Percentiles rank a stretch among this genome's conserved stretches.
phyloP scores from a whole-genome alignment of 1,140 invertebrate species.

The Diplogasteroides magnus region DNA sequence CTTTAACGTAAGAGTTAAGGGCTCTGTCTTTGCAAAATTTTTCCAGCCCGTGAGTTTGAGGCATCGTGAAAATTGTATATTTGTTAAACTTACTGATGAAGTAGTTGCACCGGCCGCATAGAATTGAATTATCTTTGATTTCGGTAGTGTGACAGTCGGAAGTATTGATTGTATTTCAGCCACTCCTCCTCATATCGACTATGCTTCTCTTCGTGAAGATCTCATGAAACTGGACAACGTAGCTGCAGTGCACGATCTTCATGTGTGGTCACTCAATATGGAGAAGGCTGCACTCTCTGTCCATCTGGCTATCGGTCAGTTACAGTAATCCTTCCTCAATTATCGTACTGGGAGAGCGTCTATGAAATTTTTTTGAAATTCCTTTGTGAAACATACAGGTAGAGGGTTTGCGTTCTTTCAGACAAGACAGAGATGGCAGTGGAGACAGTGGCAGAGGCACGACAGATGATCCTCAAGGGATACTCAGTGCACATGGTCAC shows the following conservation, averaged over 20 bases:
- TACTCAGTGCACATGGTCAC: conserved; percentile 12
- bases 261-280: conserved; percentile 89
- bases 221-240: conserved; percentile 80
- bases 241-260: conserved; percentile 81
- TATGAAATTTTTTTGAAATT: neutral
- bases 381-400: neutral
- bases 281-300: conserved; percentile 66
- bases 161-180: no score
- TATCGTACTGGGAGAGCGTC: neutral
- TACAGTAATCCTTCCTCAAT: neutral
- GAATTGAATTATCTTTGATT: no score
- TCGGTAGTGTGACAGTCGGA: no score
- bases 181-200: conserved; percentile 77
- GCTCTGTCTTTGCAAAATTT: no score
- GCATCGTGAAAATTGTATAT: no score
- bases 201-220: conserved; percentile 73
- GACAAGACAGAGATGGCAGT: conserved; percentile 10
- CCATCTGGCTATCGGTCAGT: conserved; percentile 34
- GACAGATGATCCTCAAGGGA: conserved; percentile 8
- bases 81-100: no score
- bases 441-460: conserved; percentile 4
- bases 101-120: no score
- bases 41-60: no score
- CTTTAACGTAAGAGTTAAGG: no score
- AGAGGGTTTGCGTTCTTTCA: neutral